Evolutionary conservation across 1,140 invertebrate species (phyloP), one percentile per base, ranked within the genome.

Genomic region (silkworm (Bombyx mori)): DNA sequence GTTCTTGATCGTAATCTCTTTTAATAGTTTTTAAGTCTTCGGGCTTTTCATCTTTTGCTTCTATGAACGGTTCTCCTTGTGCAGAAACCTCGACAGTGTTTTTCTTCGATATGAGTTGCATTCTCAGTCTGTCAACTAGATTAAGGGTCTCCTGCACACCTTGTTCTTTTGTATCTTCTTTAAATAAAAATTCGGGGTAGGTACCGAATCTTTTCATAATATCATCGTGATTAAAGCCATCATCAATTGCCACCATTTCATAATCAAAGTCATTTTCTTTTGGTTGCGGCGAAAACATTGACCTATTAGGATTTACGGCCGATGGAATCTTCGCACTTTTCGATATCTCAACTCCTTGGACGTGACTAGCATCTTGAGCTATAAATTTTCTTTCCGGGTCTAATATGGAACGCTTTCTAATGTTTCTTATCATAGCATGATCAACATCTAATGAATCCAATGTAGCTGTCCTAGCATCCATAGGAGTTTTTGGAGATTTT

Each of bases 111-210:
- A 73, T 88, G 44, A 85, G 66, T 61, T 83, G 80, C 88, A 94
- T 90, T 55, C 94, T 83, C 10, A 95, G 79, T 77, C 95, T 94
- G 64, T 95, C 93, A 7, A 96, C 93, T 12, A 96, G 79, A 85
- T 94, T 92, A 42, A 94, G 77, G 1, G 94, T 95, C 84, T 94
- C 94, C 48, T 92, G 84, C 0, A 93, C 93, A 69, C 94, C 77
- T 65, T 86, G 85, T 67, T 88, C 86, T 68, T 94, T 94, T n/a
- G 92, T 91, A 72, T 94, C 93, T 69, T 94, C 93, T 71, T 93
- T 93, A 63, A 93, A 92, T 58, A 93, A 89, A 52, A 93, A 88
- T 62, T 84, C 82, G 35, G 92, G 92, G n/a, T 91, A 91, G 62
- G 93, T 92, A 1, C 91, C 86, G 18, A 94, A 86, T 1, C 92